Percentiles rank a stretch among this genome's conserved stretches.
These are phyloP conservation scores for Acleris cristana DNA, from an alignment of 2,888 invertebrate genomes.

Conservation along the genomic window DNA sequence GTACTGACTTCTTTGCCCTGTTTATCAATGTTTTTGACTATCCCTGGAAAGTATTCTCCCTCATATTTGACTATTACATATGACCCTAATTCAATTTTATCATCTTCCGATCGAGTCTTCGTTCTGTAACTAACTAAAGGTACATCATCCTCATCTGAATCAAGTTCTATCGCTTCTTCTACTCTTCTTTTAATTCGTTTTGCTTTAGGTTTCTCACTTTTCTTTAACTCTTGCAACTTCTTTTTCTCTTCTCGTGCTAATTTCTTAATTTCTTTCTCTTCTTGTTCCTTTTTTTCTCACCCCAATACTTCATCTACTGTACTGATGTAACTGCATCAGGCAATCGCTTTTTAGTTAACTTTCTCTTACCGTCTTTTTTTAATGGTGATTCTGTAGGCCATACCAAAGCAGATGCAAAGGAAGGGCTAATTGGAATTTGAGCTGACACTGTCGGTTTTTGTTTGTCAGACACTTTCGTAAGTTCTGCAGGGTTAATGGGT, in stretches of 20 bases:
- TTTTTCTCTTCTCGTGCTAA: not conserved
- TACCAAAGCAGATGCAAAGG: no score
- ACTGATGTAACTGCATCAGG: conserved; percentile 1
- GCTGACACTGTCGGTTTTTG: no score
- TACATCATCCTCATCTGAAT: no score
- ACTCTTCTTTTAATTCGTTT: not conserved
- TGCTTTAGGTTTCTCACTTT: not conserved
- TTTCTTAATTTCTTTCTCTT: not conserved
- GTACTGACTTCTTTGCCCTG: not conserved
- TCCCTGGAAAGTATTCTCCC: conserved; percentile 3
- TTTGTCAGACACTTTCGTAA: no score
- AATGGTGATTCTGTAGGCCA: no score
- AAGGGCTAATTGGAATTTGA: no score
- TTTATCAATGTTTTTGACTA: conserved; percentile 6
- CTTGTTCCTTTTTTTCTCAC: not conserved
- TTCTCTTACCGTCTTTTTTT: no score
- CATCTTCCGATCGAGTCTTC: no score
- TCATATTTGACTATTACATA: conserved; percentile 1
- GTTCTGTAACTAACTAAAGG: no score
- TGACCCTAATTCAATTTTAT: not conserved
- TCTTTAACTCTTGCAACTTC: conserved; percentile 1
- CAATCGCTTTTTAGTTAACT: not conserved
- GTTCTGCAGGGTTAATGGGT: no score
- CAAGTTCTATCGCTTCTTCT: not conserved
- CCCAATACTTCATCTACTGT: conserved; percentile 2